A percentile compares a stretch with the other conserved stretches of the same genome.
Conservation (phyloP, 2,113 vertebrate genomes). For the Otus sunia region DNA sequence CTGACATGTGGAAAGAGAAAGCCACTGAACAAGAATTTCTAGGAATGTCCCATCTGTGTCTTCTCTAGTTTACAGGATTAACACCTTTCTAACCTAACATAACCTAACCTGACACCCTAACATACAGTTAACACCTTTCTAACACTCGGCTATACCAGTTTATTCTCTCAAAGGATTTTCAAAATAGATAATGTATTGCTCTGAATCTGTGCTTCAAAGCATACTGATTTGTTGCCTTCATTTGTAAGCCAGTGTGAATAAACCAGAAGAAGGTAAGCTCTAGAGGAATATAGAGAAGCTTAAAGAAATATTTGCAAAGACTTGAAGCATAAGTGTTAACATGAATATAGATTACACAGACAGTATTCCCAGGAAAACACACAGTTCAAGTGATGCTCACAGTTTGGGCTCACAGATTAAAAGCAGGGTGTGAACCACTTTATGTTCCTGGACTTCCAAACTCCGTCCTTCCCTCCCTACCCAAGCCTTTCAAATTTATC, state of each 20-base stretch:
- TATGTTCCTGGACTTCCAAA: background rate
- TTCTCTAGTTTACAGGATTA: background rate
- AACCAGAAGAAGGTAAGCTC: background rate
- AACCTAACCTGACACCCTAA: too few species aligned
- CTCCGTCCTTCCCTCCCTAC: background rate
- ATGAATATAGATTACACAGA: background rate
- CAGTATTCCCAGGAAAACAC: background rate
- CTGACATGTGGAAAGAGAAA: background rate
- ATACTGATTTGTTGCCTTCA: background rate
- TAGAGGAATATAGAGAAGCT: background rate
- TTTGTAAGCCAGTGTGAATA: background rate
- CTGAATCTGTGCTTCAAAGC: background rate
- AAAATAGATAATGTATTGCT: background rate
- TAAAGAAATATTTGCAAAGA: background rate
- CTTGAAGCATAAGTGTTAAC: background rate
- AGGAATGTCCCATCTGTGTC: background rate
- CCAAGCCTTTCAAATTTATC: background rate
- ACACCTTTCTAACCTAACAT: background rate
- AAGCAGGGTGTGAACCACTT: background rate
- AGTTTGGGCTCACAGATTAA: background rate
- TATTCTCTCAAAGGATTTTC: background rate
- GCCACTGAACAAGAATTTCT: background rate
- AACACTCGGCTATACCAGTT: background rate
- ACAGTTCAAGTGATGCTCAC: background rate
- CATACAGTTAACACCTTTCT: background rate